A percentile compares a stretch with the other conserved stretches of the same genome.
Evolutionary conservation across 2,888 invertebrate genomes (phyloP).

Genomic region (Gonocerus acuteangulatus): DNA sequence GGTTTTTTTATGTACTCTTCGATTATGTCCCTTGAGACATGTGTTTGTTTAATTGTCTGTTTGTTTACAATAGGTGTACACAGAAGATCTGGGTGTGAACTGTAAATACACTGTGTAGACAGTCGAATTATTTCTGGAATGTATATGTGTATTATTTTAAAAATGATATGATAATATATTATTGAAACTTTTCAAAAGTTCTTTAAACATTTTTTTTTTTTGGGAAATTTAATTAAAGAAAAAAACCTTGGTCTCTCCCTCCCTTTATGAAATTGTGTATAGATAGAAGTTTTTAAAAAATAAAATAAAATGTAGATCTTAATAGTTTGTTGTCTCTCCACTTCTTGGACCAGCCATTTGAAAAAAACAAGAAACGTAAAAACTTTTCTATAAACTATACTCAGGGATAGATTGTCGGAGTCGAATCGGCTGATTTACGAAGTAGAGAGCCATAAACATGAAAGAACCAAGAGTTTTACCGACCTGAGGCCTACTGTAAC

Average conservation of each 20-base stretch:
- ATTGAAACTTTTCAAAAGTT: background rate
- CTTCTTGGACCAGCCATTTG: background rate
- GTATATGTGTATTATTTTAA: background rate
- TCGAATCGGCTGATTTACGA: conserved; percentile 6
- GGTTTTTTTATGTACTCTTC: background rate
- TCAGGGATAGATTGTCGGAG: conserved; percentile 11
- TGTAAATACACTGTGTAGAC: conserved; percentile 18
- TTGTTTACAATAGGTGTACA: conserved; percentile 6
- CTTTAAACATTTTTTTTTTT: conserved; percentile 2
- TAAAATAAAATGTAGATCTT: conserved; percentile 15
- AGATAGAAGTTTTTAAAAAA: conserved; percentile 16
- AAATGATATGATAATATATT: background rate
- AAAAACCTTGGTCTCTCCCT: conserved; percentile 21
- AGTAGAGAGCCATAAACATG: conserved; percentile 6
- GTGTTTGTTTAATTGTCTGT: background rate
- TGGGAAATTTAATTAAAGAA: conserved; percentile 4
- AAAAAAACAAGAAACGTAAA: background rate
- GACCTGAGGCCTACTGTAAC: conserved; percentile 23
- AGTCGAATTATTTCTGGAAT: conserved; percentile 4
- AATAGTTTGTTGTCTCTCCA: conserved; percentile 5
- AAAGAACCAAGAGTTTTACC: conserved; percentile 22
- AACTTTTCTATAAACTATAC: conserved; percentile 10
- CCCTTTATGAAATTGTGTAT: conserved; percentile 23
- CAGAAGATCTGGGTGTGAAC: conserved; percentile 17
- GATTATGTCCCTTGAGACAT: conserved; percentile 22